A percentile compares a stretch with the other conserved stretches of the same genome.
Conservation (phyloP, 2,797 vertebrate genomes). For the Pyrocephalus nanus region DNA sequence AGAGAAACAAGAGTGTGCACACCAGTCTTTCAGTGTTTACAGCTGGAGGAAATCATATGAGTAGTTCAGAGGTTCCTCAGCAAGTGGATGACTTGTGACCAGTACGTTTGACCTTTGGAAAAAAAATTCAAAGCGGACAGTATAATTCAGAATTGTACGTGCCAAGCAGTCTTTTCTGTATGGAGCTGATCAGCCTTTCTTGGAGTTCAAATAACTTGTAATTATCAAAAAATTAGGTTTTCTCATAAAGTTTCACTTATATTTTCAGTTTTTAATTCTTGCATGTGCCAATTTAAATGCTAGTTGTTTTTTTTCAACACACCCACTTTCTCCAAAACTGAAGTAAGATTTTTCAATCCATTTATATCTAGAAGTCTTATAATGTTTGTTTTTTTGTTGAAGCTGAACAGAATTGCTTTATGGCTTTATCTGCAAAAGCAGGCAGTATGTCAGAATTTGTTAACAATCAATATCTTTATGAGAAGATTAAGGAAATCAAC, state of each 20-base stretch:
- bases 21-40: not conserved
- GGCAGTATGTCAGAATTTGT: not conserved
- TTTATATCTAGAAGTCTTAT: conserved; percentile 22
- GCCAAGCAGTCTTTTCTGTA: not conserved
- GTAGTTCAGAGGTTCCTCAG: not conserved
- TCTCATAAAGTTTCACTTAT: not conserved
- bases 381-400: conserved; percentile 7
- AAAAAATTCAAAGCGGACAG: not conserved
- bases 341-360: not conserved
- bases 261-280: not conserved
- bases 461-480: conserved; percentile 14
- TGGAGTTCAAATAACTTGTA: not conserved
- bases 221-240: not conserved
- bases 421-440: conserved; percentile 46
- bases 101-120: not conserved
- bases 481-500: conserved; percentile 52
- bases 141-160: not conserved
- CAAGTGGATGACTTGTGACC: not conserved
- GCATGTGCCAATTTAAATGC: not conserved
- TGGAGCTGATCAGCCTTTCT: not conserved
- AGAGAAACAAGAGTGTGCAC: not conserved
- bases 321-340: not conserved
- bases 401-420: conserved; percentile 20
- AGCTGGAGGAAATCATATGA: not conserved
- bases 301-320: not conserved